Evolutionary conservation across 2,888 invertebrate species (phyloP).

Genomic region (Eubasilissa splendida): DNA sequence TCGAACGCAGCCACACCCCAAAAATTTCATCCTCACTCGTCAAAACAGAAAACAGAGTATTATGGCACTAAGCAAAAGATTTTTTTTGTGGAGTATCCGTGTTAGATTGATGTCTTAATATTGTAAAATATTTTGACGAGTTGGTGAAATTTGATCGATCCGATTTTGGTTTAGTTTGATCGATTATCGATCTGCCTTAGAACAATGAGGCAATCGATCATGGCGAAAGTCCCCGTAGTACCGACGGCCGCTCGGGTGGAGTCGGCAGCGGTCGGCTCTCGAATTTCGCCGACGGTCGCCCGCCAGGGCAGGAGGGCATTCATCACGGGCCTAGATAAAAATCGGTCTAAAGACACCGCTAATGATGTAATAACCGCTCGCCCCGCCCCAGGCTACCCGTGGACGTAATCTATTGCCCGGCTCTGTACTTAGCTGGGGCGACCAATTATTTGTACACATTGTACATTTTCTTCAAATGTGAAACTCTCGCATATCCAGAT

Average conservation of each 20-base stretch:
- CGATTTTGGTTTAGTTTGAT: conserved; percentile 14
- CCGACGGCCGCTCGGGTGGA: conserved; percentile 27
- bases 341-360: conserved; percentile 57
- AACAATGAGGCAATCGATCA: conserved; percentile 49
- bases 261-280: conserved; percentile 37
- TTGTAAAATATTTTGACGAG: neutral
- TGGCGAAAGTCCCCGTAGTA: conserved; percentile 40
- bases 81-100: neutral
- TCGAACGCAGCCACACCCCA: conserved; percentile 25
- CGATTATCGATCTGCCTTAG: conserved; percentile 21
- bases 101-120: neutral
- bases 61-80: neutral
- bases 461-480: too few species aligned
- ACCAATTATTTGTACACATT: conserved; percentile 7
- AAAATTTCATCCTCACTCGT: neutral
- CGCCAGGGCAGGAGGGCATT: conserved; percentile 35
- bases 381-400: conserved; percentile 39
- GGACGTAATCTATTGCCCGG: conserved; percentile 48
- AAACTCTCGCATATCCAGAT: too few species aligned
- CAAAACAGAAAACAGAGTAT: neutral
- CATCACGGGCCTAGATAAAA: conserved; percentile 52
- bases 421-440: conserved; percentile 34
- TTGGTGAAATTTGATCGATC: neutral
- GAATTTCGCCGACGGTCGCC: conserved; percentile 46
- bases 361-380: conserved; percentile 57